phyloP scores from a whole-genome alignment of 2,797 vertebrate genomes.

The Melanotaenia parkinsoni region DNA sequence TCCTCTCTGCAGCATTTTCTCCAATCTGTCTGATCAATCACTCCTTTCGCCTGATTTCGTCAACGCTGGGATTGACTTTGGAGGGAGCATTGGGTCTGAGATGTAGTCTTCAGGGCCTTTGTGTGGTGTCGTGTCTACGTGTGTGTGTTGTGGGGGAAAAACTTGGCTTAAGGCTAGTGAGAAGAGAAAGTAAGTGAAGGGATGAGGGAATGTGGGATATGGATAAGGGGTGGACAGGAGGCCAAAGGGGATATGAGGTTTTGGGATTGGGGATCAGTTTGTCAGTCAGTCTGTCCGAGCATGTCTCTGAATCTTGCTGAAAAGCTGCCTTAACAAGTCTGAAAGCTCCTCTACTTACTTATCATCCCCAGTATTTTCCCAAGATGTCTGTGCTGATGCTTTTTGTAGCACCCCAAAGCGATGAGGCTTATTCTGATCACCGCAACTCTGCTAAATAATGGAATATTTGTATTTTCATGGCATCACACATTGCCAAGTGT shows the following conservation, averaged over 20 bases:
- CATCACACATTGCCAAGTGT: constrained; percentile 5
- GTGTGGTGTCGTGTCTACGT: constrained; percentile 42
- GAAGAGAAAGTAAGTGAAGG: constrained; percentile 49
- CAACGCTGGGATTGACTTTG: constrained; percentile 71
- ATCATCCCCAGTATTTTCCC: constrained; percentile 46
- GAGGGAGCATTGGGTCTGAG: constrained; percentile 59
- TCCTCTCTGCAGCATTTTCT: constrained; percentile 46
- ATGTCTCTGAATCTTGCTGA: constrained; percentile 42
- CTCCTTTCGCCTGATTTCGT: constrained; percentile 75
- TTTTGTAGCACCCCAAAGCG: constrained; percentile 23
- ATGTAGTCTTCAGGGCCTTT: constrained; percentile 51
- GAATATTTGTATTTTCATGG: background rate
- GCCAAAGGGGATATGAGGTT: constrained; percentile 72
- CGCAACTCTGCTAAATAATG: background rate
- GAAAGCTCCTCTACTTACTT: constrained; percentile 56
- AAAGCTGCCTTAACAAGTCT: constrained; percentile 58
- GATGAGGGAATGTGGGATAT: constrained; percentile 62
- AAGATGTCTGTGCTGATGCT: constrained; percentile 24
- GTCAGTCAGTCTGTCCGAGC: constrained; percentile 44
- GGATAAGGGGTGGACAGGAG: constrained; percentile 38
- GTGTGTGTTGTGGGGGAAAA: constrained; percentile 55
- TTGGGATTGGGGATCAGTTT: constrained; percentile 68
- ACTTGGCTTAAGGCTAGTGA: constrained; percentile 59
- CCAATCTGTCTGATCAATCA: constrained; percentile 64
- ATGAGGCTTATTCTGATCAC: background rate